Evolutionary conservation across 1,140 invertebrate species (phyloP).

Genomic region (Ephestia elutella): DNA sequence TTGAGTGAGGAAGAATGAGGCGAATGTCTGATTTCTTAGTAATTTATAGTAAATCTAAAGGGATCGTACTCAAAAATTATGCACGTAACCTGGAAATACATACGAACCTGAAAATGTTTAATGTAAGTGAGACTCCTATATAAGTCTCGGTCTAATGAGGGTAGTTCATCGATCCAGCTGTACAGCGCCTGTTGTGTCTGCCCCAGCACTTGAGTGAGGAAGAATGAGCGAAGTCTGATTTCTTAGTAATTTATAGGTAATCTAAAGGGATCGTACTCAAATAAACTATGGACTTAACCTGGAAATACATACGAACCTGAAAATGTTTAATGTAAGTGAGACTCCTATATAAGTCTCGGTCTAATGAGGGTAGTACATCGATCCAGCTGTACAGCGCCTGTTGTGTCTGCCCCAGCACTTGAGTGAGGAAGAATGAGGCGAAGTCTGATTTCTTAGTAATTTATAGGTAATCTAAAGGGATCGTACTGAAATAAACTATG

Average conservation of each 20-base stretch:
- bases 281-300: no score
- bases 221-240: slow-evolving; percentile 99
- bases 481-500: no score
- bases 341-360: slow-evolving; percentile 96
- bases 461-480: no score
- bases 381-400: slow-evolving; percentile 95
- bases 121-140: slow-evolving; percentile 97
- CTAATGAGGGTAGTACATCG: slow-evolving; percentile 97
- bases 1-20: slow-evolving; percentile 98
- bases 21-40: no score
- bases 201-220: slow-evolving; percentile 96
- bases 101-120: no score
- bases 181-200: slow-evolving; percentile 94
- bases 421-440: slow-evolving; percentile 98
- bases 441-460: no score
- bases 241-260: no score
- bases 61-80: no score
- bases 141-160: slow-evolving; percentile 95
- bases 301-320: no score
- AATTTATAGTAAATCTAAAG: no score
- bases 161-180: slow-evolving; percentile 97
- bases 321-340: slow-evolving; percentile 98
- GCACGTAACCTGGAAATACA: no score
- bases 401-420: slow-evolving; percentile 95
- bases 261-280: no score